These are phyloP conservation scores for Caenorhabditis auriculariae DNA, from an alignment of 2,888 invertebrate species.

Conservation along the genomic window DNA sequence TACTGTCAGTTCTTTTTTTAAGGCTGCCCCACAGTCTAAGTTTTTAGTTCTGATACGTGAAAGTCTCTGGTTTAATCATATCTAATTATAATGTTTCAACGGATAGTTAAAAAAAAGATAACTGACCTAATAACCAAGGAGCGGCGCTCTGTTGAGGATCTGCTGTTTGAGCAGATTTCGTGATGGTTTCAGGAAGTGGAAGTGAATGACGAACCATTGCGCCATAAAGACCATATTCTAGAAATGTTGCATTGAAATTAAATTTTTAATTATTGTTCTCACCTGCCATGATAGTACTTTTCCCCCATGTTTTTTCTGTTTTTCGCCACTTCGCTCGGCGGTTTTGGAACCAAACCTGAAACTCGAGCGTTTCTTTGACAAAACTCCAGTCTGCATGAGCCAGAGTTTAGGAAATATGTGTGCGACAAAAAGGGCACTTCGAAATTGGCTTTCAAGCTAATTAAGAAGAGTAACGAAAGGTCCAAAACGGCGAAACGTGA, in stretches of 20 bases:
- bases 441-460: no score
- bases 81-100: not conserved
- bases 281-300: slow-evolving; percentile 94
- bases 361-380: no score
- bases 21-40: no score
- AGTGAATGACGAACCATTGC: slow-evolving; percentile 99
- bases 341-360: slow-evolving; percentile 98
- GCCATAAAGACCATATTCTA: slow-evolving; percentile 96
- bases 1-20: no score
- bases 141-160: slow-evolving; percentile 77
- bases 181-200: slow-evolving; percentile 95
- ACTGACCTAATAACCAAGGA: slow-evolving; percentile 95
- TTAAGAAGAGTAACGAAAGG: no score
- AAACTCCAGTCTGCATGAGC: no score
- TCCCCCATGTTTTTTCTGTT: slow-evolving; percentile 99
- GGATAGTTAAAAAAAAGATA: not conserved
- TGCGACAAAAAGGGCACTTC: no score
- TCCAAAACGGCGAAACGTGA: no score
- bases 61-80: no score
- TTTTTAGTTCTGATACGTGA: no score
- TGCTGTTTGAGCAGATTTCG: slow-evolving; percentile 89
- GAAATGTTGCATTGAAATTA: not conserved
- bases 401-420: no score
- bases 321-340: slow-evolving; percentile 98
- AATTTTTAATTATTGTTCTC: not conserved